phyloP scores from a whole-genome alignment of 2,113 vertebrate species.

The Amazona vittata region DNA sequence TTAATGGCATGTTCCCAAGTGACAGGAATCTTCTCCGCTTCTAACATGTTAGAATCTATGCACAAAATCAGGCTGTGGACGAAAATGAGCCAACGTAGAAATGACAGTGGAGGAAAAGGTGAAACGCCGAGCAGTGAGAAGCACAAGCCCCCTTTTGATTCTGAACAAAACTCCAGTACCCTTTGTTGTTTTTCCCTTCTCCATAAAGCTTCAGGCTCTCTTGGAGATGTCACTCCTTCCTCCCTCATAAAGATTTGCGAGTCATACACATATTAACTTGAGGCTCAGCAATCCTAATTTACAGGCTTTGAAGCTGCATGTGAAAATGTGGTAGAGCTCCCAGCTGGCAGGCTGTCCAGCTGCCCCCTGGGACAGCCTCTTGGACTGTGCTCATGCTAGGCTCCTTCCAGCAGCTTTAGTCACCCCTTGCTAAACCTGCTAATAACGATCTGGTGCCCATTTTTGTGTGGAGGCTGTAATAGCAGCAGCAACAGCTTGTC shows the following conservation, averaged over 20 bases:
- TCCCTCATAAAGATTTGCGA: conserved; percentile 4
- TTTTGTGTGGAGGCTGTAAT: neutral
- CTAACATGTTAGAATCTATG: neutral
- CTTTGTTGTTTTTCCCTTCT: neutral
- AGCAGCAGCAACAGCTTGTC: conserved; percentile 4
- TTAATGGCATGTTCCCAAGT: neutral
- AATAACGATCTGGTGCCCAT: conserved; percentile 3
- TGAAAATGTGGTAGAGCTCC: neutral
- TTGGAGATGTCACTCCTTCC: neutral
- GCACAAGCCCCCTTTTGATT: neutral
- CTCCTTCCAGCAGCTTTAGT: conserved; percentile 34
- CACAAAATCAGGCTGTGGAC: neutral
- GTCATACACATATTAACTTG: neutral
- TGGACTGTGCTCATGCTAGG: neutral
- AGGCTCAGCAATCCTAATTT: conserved; percentile 9
- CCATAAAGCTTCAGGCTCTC: neutral
- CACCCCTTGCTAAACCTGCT: conserved; percentile 43
- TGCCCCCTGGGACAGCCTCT: conserved; percentile 30
- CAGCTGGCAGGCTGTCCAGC: conserved; percentile 43
- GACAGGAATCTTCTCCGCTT: neutral
- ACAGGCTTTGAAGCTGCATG: neutral
- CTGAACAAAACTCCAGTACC: neutral
- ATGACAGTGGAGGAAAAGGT: neutral
- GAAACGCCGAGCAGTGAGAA: neutral
- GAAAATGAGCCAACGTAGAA: neutral